Base-by-base conservation (phyloP, 2,888 invertebrate species). In the Sarcophaga rosellei region DNA sequence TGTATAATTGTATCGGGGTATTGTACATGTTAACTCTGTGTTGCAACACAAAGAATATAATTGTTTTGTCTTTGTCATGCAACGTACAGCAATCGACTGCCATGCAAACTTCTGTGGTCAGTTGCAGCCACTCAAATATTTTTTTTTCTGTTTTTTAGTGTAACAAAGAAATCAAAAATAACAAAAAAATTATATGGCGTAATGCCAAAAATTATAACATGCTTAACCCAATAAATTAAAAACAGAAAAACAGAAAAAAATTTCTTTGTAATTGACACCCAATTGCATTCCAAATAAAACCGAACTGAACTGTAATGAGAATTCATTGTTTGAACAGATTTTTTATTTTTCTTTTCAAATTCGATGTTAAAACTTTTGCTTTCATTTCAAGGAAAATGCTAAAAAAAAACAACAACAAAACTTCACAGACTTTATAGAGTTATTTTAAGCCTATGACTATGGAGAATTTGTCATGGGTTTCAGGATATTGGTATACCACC, bases 161-260 rank as follows among this genome's bases (percentile, higher is more conserved):
- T 20, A 74, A 62, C 44, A 47, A 25, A 23, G 23, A 45, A 59
- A 5, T 59, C 8, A 72, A 17, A 10, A 59, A 44, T 25, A n/a
- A 23, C 10, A 53, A 81, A 68, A 23, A n/a, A 75, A 63, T 45
- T 45, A 76, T 76, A 79, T 80, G 81, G 57, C 84, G 68, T 88
- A 88, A 88, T 86, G 87, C 86, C 75, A 81, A 85, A 87, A 89
- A 88, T 89, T 89, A 89, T 89, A 88, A 89, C 89, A 89, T 85
- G 88, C 84, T 80, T 88, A 88, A 88, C 89, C 88, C 86, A 88
- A 88, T 88, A 87, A 87, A 75, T 66, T 68, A 59, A 80, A 81
- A 78, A 68, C 47, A 85, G 25, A 76, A 69, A 76, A 35, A 10
- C 3, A 0, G 8, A 35, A 8, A 35, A 35, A 35, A 8, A 35